Evolutionary conservation across 2,113 vertebrate species (phyloP), one percentile per base, ranked within the genome.

Genomic region (Dunckerocampus dactyliophorus): DNA sequence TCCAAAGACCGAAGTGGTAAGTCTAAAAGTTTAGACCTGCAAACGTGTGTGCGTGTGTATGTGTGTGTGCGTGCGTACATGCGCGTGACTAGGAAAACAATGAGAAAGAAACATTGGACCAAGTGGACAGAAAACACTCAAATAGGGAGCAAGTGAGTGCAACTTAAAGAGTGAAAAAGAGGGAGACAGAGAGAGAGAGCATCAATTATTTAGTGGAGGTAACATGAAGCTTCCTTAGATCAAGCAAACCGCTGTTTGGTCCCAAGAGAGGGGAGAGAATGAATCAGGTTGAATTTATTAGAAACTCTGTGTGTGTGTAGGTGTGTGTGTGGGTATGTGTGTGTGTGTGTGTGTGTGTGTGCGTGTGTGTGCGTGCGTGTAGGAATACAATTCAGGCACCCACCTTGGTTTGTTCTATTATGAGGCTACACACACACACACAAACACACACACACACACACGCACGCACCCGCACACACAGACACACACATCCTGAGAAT

Each of bases 161-260:
- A 76, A 77, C 67, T 76, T 65, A 28, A 42, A 54, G 14, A 47
- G 22, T 24, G 6, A 28, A 48, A 76, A 51, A 65, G 47, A 47
- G 55, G 66, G 59, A 65, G 61, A 83, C 88, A 82, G 85, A 90
- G 91, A 91, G 79, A 84, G 91, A 87, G 90, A 85, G 87, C 92
- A 99, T 98, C 94, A 97, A 98, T 98, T 97, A 99, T 99, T 99
- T 95, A 99, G 92, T 88, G 89, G 92, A 92, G 92, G 96, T 95
- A 97, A 99, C 93, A 91, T 87, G 93, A 98, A 93, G 93, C 96
- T 95, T 99, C 95, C 94, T 97, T 94, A 95, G 95, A 94, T 93
- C 92, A 95, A 86, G 92, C 92, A 95, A 96, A 96, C 93, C 92
- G 91, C 93, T 92, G 93, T 92, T 89, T 90, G 91, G 92, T 92